Base-by-base conservation (phyloP, 2,113 vertebrate species). In the Sturnus vulgaris region DNA sequence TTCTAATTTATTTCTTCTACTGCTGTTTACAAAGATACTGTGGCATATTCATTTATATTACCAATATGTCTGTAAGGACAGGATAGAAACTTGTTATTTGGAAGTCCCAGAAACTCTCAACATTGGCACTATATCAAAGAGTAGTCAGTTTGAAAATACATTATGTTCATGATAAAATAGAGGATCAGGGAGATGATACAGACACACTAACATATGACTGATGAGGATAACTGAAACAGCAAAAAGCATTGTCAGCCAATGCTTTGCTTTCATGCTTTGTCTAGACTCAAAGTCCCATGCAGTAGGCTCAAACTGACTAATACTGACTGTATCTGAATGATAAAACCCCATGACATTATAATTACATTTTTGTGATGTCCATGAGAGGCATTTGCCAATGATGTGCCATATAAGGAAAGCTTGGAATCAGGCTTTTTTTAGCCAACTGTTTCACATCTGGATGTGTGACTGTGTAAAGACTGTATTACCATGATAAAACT, bases 191-290 rank as follows among this genome's bases (percentile, higher is more conserved):
- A 86, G 72, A 70, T 78, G 71, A 81, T 81, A 49, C 71, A 77
- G 39, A 9, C n/a, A 12, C 42, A 20, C 47, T 66, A 90, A 68
- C 86, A 42, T 88, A 66, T 64, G 92, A 91, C 72, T 94, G 86
- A 79, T 82, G 92, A 88, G 90, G 85, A 68, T 88, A 88, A 90
- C 88, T 92, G 88, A 86, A 87, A 81, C 71, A 90, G 71, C 76
- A 95, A 95, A 96, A 93, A 60, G 35, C 79, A 68, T 90, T 95
- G 93, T 96, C 64, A 93, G 56, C 20, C 2, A 2, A 42, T 57
- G 64, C 83, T 92, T 93, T 90, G 68, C 80, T 95, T 86, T 96
- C 94, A 82, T 81, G 82, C 52, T 92, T 96, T 96, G 90, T 95
- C 88, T 96, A 90, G 69, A 88, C 65, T 92, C 68, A 92, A 83